phyloP scores from a whole-genome alignment of 2,113 vertebrate species.

The Percina caprodes region DNA sequence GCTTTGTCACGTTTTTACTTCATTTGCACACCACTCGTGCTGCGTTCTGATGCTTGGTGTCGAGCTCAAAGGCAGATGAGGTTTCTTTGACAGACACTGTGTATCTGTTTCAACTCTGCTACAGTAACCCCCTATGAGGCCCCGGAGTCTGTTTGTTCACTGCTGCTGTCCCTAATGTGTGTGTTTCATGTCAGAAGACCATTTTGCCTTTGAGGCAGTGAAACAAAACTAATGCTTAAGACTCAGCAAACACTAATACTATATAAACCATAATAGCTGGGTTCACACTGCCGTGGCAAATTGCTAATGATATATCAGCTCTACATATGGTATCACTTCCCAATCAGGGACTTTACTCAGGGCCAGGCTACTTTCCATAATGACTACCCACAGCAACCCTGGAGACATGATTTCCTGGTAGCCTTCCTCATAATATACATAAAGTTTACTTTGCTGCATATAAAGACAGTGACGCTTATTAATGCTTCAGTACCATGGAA shows the following conservation, averaged over 20 bases:
- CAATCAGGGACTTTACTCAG: slow-evolving; percentile 32
- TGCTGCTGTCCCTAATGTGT: background rate
- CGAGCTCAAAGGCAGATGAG: slow-evolving; percentile 20
- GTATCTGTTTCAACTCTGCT: slow-evolving; percentile 44
- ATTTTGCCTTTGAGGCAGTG: slow-evolving; percentile 18
- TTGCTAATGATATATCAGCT: slow-evolving; percentile 41
- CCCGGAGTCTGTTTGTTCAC: slow-evolving; percentile 19
- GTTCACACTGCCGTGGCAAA: slow-evolving; percentile 31
- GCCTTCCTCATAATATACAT: slow-evolving; percentile 42
- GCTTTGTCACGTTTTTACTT: slow-evolving; percentile 66
- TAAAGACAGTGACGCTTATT: slow-evolving; percentile 28
- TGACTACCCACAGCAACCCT: slow-evolving; percentile 43
- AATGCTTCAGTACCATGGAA: slow-evolving; percentile 22
- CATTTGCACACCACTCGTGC: slow-evolving; percentile 34
- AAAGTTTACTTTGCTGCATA: slow-evolving; percentile 25
- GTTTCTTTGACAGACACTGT: slow-evolving; percentile 10
- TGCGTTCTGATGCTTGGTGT: slow-evolving; percentile 6
- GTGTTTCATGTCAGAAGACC: slow-evolving; percentile 14
- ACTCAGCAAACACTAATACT: slow-evolving; percentile 8
- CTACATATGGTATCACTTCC: slow-evolving; percentile 36
- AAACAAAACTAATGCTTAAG: slow-evolving; percentile 28
- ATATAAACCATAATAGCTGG: background rate
- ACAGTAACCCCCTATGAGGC: slow-evolving; percentile 23
- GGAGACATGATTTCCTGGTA: slow-evolving; percentile 45
- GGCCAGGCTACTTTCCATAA: slow-evolving; percentile 46